Conservation (phyloP, 2,113 vertebrate species). For the Todiramphus chloris region DNA sequence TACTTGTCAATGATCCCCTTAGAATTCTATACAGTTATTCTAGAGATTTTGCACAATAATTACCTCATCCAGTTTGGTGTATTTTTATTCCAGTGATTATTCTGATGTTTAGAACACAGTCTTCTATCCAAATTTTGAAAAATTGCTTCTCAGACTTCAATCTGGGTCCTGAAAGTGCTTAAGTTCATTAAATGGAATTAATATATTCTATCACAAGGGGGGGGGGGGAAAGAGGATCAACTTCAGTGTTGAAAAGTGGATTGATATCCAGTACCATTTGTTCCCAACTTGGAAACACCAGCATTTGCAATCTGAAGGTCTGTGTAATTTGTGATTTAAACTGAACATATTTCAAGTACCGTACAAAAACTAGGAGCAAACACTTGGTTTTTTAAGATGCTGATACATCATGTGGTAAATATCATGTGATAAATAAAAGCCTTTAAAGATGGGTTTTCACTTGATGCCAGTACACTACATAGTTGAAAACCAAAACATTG, state of each 20-base stretch:
- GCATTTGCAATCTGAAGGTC: conserved; percentile 53
- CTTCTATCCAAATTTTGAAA: conserved; percentile 15
- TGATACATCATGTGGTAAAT: conserved; percentile 50
- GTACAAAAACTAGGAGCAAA: background rate
- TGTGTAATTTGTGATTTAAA: conserved; percentile 51
- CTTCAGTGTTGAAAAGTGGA: background rate
- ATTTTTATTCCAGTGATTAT: conserved; percentile 58
- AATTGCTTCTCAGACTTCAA: background rate
- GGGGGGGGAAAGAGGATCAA: background rate
- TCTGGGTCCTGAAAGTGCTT: background rate
- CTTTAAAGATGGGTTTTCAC: conserved; percentile 67
- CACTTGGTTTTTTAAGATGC: conserved; percentile 48
- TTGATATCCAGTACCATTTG: background rate
- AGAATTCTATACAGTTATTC: conserved; percentile 49
- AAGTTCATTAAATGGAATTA: conserved; percentile 4
- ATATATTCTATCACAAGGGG: background rate
- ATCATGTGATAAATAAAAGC: conserved; percentile 59
- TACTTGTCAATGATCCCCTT: conserved; percentile 49
- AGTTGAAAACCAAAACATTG: conserved; percentile 69
- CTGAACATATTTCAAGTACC: conserved; percentile 22
- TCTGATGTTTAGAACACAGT: conserved; percentile 2
- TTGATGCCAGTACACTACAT: conserved; percentile 50
- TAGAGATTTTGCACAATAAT: conserved; percentile 70
- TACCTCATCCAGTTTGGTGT: conserved; percentile 66
- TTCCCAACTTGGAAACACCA: conserved; percentile 61